phyloP scores from a whole-genome alignment of 2,797 vertebrate species.

The Poecilia picta region DNA sequence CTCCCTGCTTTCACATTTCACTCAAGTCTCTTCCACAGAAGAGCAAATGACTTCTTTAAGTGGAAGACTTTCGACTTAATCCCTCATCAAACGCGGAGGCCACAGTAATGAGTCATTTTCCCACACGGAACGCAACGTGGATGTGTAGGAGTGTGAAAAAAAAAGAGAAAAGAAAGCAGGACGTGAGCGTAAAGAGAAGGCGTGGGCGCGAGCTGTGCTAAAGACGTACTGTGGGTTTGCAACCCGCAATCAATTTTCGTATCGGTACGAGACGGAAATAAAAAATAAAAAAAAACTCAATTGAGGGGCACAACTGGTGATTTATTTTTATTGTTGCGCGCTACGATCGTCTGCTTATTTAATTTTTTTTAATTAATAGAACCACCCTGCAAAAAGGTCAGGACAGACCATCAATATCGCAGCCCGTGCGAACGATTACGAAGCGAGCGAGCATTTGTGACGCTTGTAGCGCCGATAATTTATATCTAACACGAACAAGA shows the following conservation, averaged over 20 bases:
- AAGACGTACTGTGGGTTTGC: conserved; percentile 6
- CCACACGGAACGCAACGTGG: conserved; percentile 30
- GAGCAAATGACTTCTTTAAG: conserved; percentile 34
- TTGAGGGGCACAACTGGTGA: neutral
- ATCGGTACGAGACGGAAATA: neutral
- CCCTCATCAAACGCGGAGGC: conserved; percentile 25
- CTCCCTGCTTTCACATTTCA: conserved; percentile 25
- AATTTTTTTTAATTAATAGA: neutral
- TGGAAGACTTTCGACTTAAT: conserved; percentile 36
- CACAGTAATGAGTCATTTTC: conserved; percentile 56
- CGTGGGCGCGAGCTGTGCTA: conserved; percentile 35
- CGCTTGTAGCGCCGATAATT: neutral
- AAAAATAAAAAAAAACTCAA: no score
- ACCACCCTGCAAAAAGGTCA: neutral
- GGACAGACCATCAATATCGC: neutral
- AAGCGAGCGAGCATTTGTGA: neutral
- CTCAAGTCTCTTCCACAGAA: conserved; percentile 11
- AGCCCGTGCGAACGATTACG: no score
- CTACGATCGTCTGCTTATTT: conserved; percentile 1
- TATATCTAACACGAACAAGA: neutral
- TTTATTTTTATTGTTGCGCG: neutral
- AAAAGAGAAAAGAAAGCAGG: conserved; percentile 22
- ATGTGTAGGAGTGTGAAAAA: conserved; percentile 55
- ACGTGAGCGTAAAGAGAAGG: conserved; percentile 39
- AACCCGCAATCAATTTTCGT: conserved; percentile 21